phyloP scores from a whole-genome alignment of 1,140 invertebrate species.

The Drosophila littoralis region DNA sequence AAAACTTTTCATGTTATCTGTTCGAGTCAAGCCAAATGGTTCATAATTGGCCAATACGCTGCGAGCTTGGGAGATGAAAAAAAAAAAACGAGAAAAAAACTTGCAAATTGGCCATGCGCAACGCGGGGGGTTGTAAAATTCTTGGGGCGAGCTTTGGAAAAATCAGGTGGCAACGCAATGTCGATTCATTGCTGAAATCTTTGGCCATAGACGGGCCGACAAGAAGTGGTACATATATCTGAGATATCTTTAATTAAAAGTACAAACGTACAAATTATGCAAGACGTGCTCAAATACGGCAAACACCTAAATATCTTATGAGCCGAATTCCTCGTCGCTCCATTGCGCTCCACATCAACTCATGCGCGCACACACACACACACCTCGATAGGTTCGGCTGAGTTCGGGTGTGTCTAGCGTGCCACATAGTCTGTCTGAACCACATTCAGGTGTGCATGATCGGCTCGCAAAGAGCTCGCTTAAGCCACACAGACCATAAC shows the following conservation, averaged over 20 bases:
- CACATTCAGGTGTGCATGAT: constrained; percentile 55
- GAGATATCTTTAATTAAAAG: constrained; percentile 79
- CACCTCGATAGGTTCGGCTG: constrained; percentile 1
- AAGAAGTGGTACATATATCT: constrained; percentile 54
- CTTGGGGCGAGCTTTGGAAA: constrained; percentile 1
- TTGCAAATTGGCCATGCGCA: constrained; percentile 20
- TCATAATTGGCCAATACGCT: constrained; percentile 19
- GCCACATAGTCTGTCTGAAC: constrained; percentile 23
- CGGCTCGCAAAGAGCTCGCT: constrained; percentile 51
- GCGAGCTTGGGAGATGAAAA: constrained; percentile 6
- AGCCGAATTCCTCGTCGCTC: constrained; percentile 57
- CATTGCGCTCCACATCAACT: constrained; percentile 25
- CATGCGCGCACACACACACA: constrained; percentile 23
- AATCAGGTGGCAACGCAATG: constrained; percentile 19
- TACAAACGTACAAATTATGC: constrained; percentile 79
- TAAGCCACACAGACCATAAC: constrained; percentile 12
- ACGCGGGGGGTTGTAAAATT: not conserved
- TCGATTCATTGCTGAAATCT: constrained; percentile 27
- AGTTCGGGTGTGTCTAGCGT: constrained; percentile 36
- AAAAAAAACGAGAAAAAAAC: constrained; percentile 7
- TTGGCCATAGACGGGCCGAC: constrained; percentile 50
- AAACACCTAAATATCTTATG: constrained; percentile 80
- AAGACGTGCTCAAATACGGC: constrained; percentile 78
- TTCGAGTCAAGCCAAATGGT: not conserved
- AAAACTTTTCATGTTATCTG: not conserved